Percentiles rank a stretch among this genome's conserved stretches.
Conservation (phyloP, 2,888 invertebrate species). For the Amphiduros pacificus region DNA sequence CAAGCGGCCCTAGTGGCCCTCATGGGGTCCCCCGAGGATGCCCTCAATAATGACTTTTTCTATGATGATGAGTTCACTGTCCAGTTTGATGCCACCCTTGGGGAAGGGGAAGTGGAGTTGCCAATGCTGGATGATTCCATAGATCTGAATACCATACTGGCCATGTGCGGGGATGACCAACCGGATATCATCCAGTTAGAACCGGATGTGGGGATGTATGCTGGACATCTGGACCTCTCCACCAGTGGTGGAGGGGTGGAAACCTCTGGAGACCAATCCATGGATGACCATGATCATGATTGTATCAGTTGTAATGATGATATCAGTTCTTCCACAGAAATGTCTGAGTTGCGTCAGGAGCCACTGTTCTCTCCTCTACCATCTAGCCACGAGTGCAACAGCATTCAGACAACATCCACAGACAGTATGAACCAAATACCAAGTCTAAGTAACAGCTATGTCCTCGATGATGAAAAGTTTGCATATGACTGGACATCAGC, state of each 20-base stretch:
- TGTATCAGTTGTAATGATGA: conserved; percentile 21
- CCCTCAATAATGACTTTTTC: conserved; percentile 54
- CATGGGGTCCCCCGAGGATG: conserved; percentile 39
- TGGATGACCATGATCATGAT: conserved; percentile 8
- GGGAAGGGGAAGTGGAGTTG: conserved; percentile 13
- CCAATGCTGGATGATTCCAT: conserved; percentile 18
- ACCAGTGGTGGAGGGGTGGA: conserved; percentile 15
- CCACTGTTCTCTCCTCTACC: conserved; percentile 29
- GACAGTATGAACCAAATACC: conserved; percentile 16
- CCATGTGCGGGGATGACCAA: conserved; percentile 11
- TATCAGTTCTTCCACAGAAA: conserved; percentile 20
- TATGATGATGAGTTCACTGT: conserved; percentile 57
- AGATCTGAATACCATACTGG: conserved; percentile 14
- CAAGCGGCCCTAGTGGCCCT: conserved; percentile 1
- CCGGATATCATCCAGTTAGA: conserved; percentile 17
- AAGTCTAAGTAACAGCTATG: conserved; percentile 2
- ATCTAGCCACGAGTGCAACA: neutral
- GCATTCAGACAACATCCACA: neutral
- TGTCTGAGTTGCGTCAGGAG: conserved; percentile 25
- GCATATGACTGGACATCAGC: conserved; percentile 26
- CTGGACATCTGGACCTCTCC: conserved; percentile 23
- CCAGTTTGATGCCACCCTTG: conserved; percentile 33
- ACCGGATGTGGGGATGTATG: conserved; percentile 32
- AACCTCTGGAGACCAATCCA: conserved; percentile 6
- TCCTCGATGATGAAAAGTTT: conserved; percentile 10